Evolutionary conservation across 2,797 vertebrate genomes (phyloP).

Genomic region (Platalea minor): DNA sequence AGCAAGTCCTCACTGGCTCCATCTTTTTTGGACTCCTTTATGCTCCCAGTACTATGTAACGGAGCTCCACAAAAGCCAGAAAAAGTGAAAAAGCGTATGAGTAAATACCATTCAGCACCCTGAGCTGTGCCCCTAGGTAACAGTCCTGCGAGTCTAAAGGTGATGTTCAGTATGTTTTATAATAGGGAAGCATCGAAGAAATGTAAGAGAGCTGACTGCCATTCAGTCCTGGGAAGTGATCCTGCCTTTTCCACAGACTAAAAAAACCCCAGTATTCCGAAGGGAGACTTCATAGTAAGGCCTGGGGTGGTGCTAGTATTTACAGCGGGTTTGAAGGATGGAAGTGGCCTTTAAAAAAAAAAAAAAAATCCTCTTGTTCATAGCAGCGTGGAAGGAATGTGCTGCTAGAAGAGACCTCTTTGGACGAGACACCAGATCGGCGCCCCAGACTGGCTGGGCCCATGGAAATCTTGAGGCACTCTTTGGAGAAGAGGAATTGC

Average conservation of each 20-base stretch:
- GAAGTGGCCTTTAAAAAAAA: neutral
- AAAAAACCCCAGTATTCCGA: neutral
- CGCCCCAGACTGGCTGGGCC: neutral
- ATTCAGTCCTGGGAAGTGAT: rapidly evolving
- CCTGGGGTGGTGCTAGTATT: neutral
- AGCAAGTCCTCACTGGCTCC: neutral
- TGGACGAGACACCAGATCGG: neutral
- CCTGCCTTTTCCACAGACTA: neutral
- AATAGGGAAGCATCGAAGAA: neutral
- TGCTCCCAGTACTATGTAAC: neutral
- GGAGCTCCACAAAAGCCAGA: neutral
- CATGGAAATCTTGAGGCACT: neutral
- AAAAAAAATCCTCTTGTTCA: neutral
- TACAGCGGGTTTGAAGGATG: neutral
- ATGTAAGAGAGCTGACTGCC: neutral
- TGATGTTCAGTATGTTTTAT: rapidly evolving
- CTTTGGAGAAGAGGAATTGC: neutral
- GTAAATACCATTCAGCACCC: neutral
- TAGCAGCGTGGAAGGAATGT: neutral
- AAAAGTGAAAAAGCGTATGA: neutral
- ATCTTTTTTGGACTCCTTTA: neutral
- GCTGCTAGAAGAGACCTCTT: neutral
- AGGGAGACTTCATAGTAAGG: neutral
- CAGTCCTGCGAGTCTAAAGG: neutral
- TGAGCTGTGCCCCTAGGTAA: rapidly evolving